These are phyloP conservation scores for Caenorhabditis tropicalis DNA, from an alignment of 1,140 invertebrate species.

Conservation along the genomic window DNA sequence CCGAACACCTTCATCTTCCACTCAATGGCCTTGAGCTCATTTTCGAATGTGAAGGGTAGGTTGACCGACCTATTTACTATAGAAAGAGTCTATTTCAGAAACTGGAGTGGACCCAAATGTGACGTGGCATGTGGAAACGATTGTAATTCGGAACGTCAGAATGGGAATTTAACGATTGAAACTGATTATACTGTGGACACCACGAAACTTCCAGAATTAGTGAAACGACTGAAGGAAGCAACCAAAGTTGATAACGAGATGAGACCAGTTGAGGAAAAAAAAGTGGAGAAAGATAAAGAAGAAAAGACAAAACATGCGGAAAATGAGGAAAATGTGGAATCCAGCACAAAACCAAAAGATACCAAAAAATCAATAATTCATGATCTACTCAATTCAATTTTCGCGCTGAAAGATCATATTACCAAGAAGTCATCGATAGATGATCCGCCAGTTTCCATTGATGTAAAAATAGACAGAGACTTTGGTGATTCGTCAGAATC, in stretches of 20 bases:
- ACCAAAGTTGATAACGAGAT: slow-evolving; percentile 7
- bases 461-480: background rate
- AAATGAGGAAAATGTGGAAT: background rate
- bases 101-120: background rate
- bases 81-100: background rate
- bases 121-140: background rate
- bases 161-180: background rate
- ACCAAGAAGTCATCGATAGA: background rate
- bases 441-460: background rate
- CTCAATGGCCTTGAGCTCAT: background rate
- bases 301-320: background rate
- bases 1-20: background rate
- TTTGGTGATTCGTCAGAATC: too few species aligned
- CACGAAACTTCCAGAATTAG: background rate
- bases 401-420: background rate
- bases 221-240: background rate
- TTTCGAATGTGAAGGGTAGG: background rate
- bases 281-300: background rate
- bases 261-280: background rate
- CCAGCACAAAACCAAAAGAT: background rate
- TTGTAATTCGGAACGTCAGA: background rate
- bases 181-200: background rate
- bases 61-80: background rate
- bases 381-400: background rate
- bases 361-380: background rate